Evolutionary conservation across 2,888 invertebrate species (phyloP).

Genomic region (Strigamia maritima): DNA sequence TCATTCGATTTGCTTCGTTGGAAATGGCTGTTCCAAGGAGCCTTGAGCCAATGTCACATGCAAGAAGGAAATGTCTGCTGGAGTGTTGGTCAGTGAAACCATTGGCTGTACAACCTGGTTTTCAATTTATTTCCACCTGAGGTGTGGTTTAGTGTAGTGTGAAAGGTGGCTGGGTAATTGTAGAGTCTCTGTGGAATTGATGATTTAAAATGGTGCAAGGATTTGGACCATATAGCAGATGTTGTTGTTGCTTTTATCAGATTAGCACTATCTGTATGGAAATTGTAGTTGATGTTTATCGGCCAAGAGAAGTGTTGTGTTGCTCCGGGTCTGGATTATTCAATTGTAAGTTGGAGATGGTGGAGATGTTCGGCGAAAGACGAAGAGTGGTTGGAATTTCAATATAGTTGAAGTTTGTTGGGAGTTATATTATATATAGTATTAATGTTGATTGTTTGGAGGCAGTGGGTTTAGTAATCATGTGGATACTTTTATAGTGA

Average conservation of each 20-base stretch:
- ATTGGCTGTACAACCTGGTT: background rate
- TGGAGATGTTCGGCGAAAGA: background rate
- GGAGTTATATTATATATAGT: background rate
- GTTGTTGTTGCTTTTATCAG: constrained; percentile 13
- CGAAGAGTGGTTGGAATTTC: background rate
- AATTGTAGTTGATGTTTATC: background rate
- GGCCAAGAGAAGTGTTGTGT: background rate
- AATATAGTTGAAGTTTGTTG: background rate
- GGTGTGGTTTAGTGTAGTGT: background rate
- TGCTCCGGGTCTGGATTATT: constrained; percentile 1
- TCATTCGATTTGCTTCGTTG: background rate
- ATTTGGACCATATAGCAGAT: background rate
- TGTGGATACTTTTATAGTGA: no score
- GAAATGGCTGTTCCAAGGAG: background rate
- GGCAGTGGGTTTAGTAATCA: no score
- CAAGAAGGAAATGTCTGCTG: background rate
- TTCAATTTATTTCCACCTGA: constrained; percentile 10
- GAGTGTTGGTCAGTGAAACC: background rate
- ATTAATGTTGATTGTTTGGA: background rate
- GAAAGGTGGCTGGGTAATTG: constrained; percentile 8
- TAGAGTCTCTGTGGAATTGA: background rate
- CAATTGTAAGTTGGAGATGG: background rate
- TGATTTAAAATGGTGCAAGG: constrained; percentile 5
- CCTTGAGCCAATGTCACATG: background rate
- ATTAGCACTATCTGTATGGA: constrained; percentile 7